Percentiles rank a stretch among this genome's conserved stretches.
Conservation (phyloP, 1,140 invertebrate genomes). For the Apis florea region DNA sequence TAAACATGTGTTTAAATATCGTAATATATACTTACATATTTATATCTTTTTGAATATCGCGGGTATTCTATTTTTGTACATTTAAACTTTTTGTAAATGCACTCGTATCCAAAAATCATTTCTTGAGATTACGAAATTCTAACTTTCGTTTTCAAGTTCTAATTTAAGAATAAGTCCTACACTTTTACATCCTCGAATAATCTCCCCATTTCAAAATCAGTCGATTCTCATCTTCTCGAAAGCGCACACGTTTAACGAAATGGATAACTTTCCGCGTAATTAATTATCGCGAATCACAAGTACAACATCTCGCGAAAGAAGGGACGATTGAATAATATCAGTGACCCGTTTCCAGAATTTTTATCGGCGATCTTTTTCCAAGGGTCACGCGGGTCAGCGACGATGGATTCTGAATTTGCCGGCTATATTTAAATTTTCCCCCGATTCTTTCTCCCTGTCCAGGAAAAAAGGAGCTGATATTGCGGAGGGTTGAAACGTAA, state of each 20-base stretch:
- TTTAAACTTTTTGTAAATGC: too few relatives aligned
- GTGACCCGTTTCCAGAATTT: conserved; percentile 17
- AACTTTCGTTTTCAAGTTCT: too few relatives aligned
- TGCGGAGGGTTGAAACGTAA: conserved; percentile 23
- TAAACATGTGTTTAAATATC: too few relatives aligned
- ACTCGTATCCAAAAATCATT: too few relatives aligned
- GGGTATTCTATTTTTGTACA: too few relatives aligned
- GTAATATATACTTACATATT: too few relatives aligned
- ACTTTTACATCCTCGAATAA: too few relatives aligned
- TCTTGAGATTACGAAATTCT: too few relatives aligned
- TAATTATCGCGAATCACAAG: conserved; percentile 1
- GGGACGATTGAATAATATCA: conserved; percentile 3
- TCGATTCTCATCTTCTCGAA: neutral
- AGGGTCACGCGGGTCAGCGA: neutral
- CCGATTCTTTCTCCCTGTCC: neutral
- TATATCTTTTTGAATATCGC: too few relatives aligned
- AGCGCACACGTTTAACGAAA: neutral
- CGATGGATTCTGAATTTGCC: conserved; percentile 29
- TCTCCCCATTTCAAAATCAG: too few relatives aligned
- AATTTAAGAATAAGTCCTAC: too few relatives aligned
- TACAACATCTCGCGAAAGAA: neutral
- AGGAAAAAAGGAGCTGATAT: conserved; percentile 7
- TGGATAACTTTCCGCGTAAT: neutral
- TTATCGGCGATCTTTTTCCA: conserved; percentile 17
- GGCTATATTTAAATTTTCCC: conserved; percentile 28